Conservation (phyloP, 2,113 vertebrate genomes). For the Baryphthengus martii region DNA sequence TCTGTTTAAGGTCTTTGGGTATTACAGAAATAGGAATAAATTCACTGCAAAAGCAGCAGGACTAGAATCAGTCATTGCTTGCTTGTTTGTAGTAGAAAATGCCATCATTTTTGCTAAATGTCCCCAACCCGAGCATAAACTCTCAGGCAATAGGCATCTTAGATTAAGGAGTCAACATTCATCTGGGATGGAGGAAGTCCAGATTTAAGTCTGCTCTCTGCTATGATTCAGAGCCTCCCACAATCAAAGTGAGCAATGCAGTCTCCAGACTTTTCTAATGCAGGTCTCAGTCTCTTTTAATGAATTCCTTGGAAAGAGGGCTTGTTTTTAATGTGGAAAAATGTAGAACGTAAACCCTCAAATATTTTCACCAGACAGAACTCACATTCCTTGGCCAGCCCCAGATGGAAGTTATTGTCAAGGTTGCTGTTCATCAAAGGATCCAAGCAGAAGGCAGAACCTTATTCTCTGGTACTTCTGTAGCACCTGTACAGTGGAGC, state of each 20-base stretch:
- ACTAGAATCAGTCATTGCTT: background rate
- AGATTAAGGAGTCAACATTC: background rate
- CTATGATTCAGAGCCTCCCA: background rate
- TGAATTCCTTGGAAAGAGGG: slow-evolving; percentile 20
- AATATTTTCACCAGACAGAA: slow-evolving; percentile 44
- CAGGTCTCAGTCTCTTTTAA: background rate
- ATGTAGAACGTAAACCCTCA: slow-evolving; percentile 41
- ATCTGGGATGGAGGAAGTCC: background rate
- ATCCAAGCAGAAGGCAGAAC: background rate
- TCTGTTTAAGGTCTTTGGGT: background rate
- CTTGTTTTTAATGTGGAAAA: slow-evolving; percentile 45
- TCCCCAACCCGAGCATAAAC: background rate
- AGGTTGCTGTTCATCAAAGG: slow-evolving; percentile 7
- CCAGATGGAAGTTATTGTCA: slow-evolving; percentile 47
- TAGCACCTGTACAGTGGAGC: slow-evolving; percentile 4
- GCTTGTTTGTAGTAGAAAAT: background rate
- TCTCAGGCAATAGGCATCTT: background rate
- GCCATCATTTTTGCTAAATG: background rate
- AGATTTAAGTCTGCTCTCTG: background rate
- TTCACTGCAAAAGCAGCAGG: background rate
- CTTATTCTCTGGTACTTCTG: background rate
- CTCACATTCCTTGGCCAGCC: background rate
- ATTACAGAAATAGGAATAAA: background rate
- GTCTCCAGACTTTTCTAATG: background rate
- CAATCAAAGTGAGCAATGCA: background rate